phyloP scores from a whole-genome alignment of 2,113 vertebrate species.

The Sturnus vulgaris region DNA sequence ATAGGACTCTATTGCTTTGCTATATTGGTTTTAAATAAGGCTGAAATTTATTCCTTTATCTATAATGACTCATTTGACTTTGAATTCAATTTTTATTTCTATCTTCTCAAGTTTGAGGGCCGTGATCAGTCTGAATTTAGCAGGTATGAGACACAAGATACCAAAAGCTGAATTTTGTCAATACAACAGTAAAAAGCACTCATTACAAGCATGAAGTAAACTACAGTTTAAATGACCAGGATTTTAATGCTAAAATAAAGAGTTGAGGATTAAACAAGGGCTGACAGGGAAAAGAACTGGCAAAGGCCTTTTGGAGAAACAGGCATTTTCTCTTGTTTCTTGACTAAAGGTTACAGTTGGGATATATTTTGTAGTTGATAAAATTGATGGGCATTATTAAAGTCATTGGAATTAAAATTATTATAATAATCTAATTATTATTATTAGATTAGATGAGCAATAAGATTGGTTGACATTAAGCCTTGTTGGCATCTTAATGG shows the following conservation, averaged over 20 bases:
- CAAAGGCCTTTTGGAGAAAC: not conserved
- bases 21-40: not conserved
- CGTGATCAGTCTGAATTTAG: not conserved
- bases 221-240: not conserved
- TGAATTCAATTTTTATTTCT: not conserved
- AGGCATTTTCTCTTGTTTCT: not conserved
- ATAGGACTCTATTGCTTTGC: not conserved
- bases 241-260: not conserved
- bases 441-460: not conserved
- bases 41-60: not conserved
- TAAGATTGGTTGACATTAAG: not conserved
- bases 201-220: not conserved
- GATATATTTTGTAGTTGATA: not conserved
- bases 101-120: not conserved
- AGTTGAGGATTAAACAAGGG: not conserved
- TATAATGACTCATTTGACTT: not conserved
- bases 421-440: not conserved
- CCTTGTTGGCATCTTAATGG: not conserved
- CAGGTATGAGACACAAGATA: not conserved
- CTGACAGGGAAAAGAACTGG: not conserved
- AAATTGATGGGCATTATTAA: not conserved
- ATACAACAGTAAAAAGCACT: not conserved
- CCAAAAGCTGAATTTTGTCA: not conserved
- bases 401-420: not conserved
- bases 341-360: not conserved